These are phyloP conservation scores for Campaea margaritaria DNA, from an alignment of 2,888 invertebrate genomes.

Conservation along the genomic window DNA sequence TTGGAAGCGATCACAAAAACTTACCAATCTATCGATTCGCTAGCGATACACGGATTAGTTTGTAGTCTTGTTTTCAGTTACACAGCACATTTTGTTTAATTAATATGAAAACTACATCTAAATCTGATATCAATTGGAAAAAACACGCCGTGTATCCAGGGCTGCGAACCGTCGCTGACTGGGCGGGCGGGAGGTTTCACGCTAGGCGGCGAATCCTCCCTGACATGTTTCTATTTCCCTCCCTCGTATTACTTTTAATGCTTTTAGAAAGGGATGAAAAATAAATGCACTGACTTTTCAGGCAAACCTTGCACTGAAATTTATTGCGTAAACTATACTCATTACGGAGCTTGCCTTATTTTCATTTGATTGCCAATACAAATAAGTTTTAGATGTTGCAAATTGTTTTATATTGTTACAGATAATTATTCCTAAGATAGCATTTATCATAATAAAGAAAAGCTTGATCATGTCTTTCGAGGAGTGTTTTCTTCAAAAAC, in stretches of 20 bases:
- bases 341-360: too few relatives aligned
- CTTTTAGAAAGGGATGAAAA: conserved; percentile 57
- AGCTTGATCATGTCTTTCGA: neutral
- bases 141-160: conserved; percentile 58
- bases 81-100: conserved; percentile 3
- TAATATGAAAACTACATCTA: conserved; percentile 25
- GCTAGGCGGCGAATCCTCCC: conserved; percentile 70
- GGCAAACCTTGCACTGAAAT: conserved; percentile 58
- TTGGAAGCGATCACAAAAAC: conserved; percentile 7
- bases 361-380: too few relatives aligned
- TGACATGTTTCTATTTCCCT: conserved; percentile 63
- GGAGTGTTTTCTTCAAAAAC: neutral
- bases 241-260: conserved; percentile 48
- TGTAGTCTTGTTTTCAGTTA: neutral
- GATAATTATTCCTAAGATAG: neutral
- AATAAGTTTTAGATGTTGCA: too few relatives aligned
- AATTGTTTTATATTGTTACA: too few relatives aligned
- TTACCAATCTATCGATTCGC: conserved; percentile 22
- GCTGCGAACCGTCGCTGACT: conserved; percentile 69
- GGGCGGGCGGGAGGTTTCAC: conserved; percentile 78
- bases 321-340: conserved; percentile 11
- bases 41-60: neutral
- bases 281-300: conserved; percentile 61
- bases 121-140: conserved; percentile 24
- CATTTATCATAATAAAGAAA: neutral